Evolutionary conservation across 1,140 invertebrate species (phyloP).

Genomic region (Cydia amplana): DNA sequence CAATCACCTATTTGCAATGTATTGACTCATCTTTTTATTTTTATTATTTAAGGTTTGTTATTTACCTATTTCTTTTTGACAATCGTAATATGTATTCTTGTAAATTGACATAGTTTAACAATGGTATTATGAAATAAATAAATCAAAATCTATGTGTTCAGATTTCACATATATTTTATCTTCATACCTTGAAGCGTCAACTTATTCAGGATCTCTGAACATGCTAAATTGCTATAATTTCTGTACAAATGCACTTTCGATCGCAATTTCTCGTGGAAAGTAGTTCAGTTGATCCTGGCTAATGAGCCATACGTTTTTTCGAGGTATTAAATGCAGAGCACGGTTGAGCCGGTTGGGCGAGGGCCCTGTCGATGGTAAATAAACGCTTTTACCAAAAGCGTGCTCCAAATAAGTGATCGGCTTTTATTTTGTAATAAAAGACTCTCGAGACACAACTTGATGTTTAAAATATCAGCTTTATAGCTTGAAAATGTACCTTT

Average conservation of each 20-base stretch:
- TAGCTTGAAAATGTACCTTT: no score
- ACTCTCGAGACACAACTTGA: not conserved
- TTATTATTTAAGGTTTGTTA: no score
- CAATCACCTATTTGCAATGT: no score
- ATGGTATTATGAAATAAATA: no score
- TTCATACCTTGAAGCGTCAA: not conserved
- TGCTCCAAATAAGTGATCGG: not conserved
- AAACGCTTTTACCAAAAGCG: not conserved
- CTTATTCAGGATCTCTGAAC: not conserved
- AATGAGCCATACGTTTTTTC: not conserved
- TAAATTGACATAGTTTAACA: no score
- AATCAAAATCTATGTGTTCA: no score
- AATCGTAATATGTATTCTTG: no score
- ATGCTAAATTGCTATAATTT: not conserved
- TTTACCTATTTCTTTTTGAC: no score
- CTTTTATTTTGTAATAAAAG: not conserved
- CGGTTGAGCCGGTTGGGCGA: not conserved
- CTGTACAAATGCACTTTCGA: not conserved
- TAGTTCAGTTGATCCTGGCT: not conserved
- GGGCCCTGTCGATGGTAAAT: not conserved
- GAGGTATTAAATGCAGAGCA: slow-evolving; percentile 6
- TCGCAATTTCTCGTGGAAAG: slow-evolving; percentile 21
- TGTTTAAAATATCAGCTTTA: no score
- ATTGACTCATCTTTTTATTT: no score
- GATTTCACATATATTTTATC: not conserved